Evolutionary conservation across 37 sponge, comb jelly and placozoan species (phyloP).

Genomic region (Cliona cf. orientalis): DNA sequence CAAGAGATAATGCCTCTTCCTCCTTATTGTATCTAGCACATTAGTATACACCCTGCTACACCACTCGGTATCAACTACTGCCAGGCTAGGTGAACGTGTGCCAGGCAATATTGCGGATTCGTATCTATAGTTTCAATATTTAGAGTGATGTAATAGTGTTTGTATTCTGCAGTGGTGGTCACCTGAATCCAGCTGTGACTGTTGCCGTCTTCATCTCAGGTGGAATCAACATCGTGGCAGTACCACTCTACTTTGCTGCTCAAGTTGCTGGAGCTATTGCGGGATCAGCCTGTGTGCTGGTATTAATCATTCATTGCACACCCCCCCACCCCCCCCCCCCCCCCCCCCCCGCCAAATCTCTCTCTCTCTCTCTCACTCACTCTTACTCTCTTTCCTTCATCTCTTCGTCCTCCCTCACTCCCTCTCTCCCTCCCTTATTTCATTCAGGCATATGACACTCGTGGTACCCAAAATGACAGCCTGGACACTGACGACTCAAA

Average conservation of each 20-base stretch:
- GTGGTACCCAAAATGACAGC: neutral
- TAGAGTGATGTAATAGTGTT: neutral
- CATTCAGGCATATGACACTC: conserved; percentile 36
- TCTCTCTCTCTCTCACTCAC: neutral
- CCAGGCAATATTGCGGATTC: too few species aligned
- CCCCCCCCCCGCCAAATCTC: neutral
- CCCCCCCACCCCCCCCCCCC: neutral
- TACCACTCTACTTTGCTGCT: conserved; percentile 37
- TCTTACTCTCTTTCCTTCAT: too few species aligned
- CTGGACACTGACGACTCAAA: neutral
- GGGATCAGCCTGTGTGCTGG: conserved; percentile 70
- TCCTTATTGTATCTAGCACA: neutral
- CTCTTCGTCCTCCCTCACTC: too few species aligned
- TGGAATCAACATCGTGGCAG: conserved; percentile 48
- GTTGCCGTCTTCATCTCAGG: conserved; percentile 68
- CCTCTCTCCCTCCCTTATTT: neutral
- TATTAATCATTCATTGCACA: neutral
- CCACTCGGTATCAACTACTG: too few species aligned
- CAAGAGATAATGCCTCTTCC: too few species aligned
- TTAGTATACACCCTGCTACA: too few species aligned
- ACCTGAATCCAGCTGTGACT: conserved; percentile 71
- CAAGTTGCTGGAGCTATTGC: conserved; percentile 53
- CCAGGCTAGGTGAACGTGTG: too few species aligned
- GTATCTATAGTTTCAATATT: too few species aligned
- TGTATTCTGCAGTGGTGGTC: conserved; percentile 57